Evolutionary conservation across 2,888 invertebrate genomes (phyloP), one percentile per base, ranked within the genome.

Genomic region (Dryadula phaetusa): DNA sequence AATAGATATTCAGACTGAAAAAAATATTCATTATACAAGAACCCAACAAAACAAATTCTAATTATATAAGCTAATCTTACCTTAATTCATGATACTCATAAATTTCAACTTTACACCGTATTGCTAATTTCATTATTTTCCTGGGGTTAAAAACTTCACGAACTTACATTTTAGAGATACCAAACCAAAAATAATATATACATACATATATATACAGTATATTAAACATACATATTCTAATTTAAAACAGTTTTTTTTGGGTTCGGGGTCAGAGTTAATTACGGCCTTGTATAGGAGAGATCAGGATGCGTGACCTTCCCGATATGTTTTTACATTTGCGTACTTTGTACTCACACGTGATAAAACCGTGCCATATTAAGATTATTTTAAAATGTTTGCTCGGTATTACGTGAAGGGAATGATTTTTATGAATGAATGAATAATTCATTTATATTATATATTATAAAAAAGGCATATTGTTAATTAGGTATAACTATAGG

Each of bases 211-310:
- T n/a, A n/a, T 20, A 37, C 8, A 20, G n/a, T n/a, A n/a, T 49
- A 12, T n/a, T 22, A 22, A 37, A 22, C 3, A 20, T 56, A 56
- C 40, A 37, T 40, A 22, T 54, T 40, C 20, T 56, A 22, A 56
- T 40, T 40, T 56, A 22, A 54, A 54, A 56, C n/a, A 14, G 20
- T 22, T 12, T 40, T 25, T 20, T 18, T 18, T 28, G 40, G 52
- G 28, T n/a, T n/a, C n/a, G 25, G 25, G 37, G 20, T 40, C 3
- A n/a, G 37, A 49, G 47, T 49, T 62, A 49, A 62, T 62, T 62
- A 37, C 62, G 62, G 62, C 25, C 47, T 8, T 40, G 47, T 62
- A 62, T 60, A 49, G 20, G 34, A 34, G 34, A 20, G 22, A 37
- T 49, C 7, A 22, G 20, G n/a, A 62, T 47, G 37, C 62, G 18